A percentile compares a stretch with the other conserved stretches of the same genome.
These are phyloP conservation scores for Myxocyprinus asiaticus DNA, from an alignment of 2,113 vertebrate species.

Conservation along the genomic window DNA sequence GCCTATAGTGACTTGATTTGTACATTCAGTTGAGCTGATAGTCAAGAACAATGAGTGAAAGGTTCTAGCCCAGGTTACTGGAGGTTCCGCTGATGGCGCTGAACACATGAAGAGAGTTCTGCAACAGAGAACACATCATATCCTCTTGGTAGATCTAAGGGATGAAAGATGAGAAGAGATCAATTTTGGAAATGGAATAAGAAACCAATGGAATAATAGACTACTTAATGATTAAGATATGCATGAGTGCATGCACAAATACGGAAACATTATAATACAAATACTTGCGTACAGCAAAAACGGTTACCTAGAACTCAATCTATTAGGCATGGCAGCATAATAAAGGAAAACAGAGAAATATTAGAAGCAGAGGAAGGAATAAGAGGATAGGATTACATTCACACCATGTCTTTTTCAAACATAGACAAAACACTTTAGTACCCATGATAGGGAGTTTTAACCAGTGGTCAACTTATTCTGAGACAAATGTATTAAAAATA, in stretches of 20 bases:
- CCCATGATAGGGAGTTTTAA: neutral
- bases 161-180: slow-evolving; percentile 59
- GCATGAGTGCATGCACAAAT: neutral
- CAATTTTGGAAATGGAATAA: slow-evolving; percentile 57
- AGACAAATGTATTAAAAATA: neutral
- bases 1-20: neutral
- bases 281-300: slow-evolving; percentile 44
- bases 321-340: slow-evolving; percentile 57
- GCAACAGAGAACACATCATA: slow-evolving; percentile 84
- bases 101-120: slow-evolving; percentile 92
- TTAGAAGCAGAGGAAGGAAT: slow-evolving; percentile 29
- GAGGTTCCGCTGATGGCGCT: slow-evolving; percentile 93
- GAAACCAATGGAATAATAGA: too few relatives aligned
- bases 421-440: neutral
- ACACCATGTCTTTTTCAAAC: neutral
- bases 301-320: slow-evolving; percentile 52
- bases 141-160: slow-evolving; percentile 89
- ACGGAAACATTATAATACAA: slow-evolving; percentile 31
- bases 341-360: slow-evolving; percentile 48
- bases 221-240: neutral
- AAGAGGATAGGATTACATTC: neutral
- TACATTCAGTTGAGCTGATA: slow-evolving; percentile 36
- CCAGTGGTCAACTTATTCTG: too few relatives aligned
- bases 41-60: neutral
- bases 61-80: slow-evolving; percentile 76